A percentile compares a stretch with the other conserved stretches of the same genome.
These are phyloP conservation scores for Bufo bufo DNA, from an alignment of 2,113 vertebrate genomes.

Conservation along the genomic window DNA sequence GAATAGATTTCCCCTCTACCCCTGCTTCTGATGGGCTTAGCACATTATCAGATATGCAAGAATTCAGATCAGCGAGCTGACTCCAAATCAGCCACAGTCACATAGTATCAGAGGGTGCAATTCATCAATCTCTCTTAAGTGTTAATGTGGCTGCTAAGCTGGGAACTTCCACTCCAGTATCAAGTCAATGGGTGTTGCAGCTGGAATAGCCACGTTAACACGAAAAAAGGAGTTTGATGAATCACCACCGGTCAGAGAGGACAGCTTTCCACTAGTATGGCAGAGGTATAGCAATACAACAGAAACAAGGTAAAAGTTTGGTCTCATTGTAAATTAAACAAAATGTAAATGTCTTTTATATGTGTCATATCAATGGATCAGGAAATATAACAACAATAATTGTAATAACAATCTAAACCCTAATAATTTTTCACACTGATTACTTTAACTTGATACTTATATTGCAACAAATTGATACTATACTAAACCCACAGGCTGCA, in stretches of 20 bases:
- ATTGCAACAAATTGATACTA: background rate
- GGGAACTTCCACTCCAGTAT: slow-evolving; percentile 51
- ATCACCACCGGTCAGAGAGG: slow-evolving; percentile 52
- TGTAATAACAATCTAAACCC: background rate
- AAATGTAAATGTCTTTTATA: background rate
- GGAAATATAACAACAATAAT: no score
- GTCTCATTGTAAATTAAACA: slow-evolving; percentile 14
- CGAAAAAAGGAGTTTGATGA: slow-evolving; percentile 49
- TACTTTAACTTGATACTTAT: background rate
- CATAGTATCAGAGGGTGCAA: slow-evolving; percentile 48
- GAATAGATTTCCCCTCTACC: slow-evolving; percentile 24
- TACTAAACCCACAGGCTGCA: background rate
- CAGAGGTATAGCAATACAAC: slow-evolving; percentile 29
- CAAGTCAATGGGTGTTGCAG: slow-evolving; percentile 49
- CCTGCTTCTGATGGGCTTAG: slow-evolving; percentile 45
- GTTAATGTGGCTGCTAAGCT: slow-evolving; percentile 53
- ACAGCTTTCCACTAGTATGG: slow-evolving; percentile 41
- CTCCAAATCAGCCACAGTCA: slow-evolving; percentile 53
- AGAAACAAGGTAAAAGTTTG: background rate
- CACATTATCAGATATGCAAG: slow-evolving; percentile 49
- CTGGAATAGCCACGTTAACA: slow-evolving; percentile 49
- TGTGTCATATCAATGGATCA: background rate
- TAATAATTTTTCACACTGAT: background rate
- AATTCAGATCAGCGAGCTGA: slow-evolving; percentile 52
- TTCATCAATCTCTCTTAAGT: slow-evolving; percentile 56